A percentile compares a stretch with the other conserved stretches of the same genome.
Conservation (phyloP, 2,797 vertebrate species). For the Smutsia temminckii region DNA sequence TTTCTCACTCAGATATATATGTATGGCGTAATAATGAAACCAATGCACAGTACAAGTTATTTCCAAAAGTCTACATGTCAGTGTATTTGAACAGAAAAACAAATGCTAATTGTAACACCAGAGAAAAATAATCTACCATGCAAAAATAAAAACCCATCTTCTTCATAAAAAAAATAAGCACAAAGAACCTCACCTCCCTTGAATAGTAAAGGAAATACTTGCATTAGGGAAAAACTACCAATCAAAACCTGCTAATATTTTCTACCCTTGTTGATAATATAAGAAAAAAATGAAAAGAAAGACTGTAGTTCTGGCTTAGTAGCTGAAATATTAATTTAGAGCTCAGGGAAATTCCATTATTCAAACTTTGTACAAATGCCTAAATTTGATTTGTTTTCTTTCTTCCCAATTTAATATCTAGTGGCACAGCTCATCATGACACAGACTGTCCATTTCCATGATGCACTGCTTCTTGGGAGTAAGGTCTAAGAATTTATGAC, state of each 20-base stretch:
- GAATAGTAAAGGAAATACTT: not conserved
- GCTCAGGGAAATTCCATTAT: not conserved
- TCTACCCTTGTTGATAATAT: not conserved
- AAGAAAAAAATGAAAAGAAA: not conserved
- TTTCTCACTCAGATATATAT: not conserved
- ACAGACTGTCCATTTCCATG: not conserved
- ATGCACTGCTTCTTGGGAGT: not conserved
- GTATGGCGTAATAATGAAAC: not conserved
- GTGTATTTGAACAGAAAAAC: not conserved
- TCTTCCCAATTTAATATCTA: not conserved
- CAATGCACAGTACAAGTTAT: not conserved
- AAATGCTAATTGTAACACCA: not conserved
- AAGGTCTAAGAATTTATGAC: not conserved
- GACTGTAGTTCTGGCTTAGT: not conserved
- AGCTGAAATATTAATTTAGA: constrained; percentile 14
- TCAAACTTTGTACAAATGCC: constrained; percentile 13
- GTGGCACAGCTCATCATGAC: not conserved
- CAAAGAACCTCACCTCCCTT: not conserved
- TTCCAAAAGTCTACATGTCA: not conserved
- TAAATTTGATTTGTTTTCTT: constrained; percentile 2
- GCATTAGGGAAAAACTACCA: not conserved
- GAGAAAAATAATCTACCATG: not conserved
- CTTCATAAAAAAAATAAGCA: not conserved
- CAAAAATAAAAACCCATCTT: not conserved
- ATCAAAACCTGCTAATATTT: not conserved